Conservation (phyloP, 1,140 invertebrate species). For the Aricia agestis region DNA sequence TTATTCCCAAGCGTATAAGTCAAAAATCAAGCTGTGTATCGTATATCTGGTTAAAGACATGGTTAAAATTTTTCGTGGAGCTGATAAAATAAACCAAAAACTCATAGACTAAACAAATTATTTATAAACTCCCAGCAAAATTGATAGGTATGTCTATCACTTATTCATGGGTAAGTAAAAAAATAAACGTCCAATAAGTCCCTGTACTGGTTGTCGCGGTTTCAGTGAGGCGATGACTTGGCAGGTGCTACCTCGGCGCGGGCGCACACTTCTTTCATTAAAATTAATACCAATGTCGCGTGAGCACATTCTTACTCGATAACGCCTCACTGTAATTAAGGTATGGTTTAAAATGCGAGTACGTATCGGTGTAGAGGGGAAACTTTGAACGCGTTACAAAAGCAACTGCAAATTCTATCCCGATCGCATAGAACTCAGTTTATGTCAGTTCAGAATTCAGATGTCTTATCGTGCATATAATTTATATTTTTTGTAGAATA, state of each 20-base stretch:
- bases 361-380: background rate
- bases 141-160: background rate
- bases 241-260: slow-evolving; percentile 54
- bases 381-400: background rate
- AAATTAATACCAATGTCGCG: slow-evolving; percentile 76
- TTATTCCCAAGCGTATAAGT: no score
- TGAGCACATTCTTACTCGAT: slow-evolving; percentile 74
- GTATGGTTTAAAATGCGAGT: slow-evolving; percentile 55
- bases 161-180: slow-evolving; percentile 13
- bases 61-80: no score
- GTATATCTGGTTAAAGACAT: no score
- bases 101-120: background rate
- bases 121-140: background rate
- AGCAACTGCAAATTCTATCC: background rate
- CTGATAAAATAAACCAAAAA: no score
- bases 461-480: no score
- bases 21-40: no score
- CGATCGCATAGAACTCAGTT: no score
- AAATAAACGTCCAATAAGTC: slow-evolving; percentile 22
- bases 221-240: slow-evolving; percentile 57
- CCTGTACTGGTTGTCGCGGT: slow-evolving; percentile 36
- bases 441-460: no score
- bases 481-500: no score
- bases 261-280: slow-evolving; percentile 75
- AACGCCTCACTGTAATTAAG: slow-evolving; percentile 72